Percentiles rank a stretch among this genome's conserved stretches.
Evolutionary conservation across 2,797 vertebrate genomes (phyloP).

Genomic region (Schizopygopsis pylzovi): DNA sequence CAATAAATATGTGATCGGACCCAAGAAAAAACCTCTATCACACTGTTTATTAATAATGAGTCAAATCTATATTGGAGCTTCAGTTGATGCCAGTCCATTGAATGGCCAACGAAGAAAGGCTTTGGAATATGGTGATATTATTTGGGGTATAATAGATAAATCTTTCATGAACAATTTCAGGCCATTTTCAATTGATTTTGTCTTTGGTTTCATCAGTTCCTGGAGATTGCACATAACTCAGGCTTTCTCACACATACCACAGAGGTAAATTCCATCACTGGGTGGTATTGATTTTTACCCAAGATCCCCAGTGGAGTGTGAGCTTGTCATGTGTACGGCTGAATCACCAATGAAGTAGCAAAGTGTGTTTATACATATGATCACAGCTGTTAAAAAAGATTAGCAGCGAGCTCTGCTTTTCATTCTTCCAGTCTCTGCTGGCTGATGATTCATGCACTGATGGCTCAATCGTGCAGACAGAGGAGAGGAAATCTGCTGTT

Average conservation of each 20-base stretch:
- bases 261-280: neutral
- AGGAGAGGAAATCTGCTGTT: constrained; percentile 29
- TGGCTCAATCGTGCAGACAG: constrained; percentile 8
- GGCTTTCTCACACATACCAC: neutral
- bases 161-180: neutral
- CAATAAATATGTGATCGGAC: constrained; percentile 2
- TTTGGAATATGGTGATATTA: neutral
- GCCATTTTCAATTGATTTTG: neutral
- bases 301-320: neutral
- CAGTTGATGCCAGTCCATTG: neutral
- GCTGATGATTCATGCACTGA: constrained; percentile 34
- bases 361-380: neutral
- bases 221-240: neutral
- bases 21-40: neutral
- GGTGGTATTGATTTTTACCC: constrained; percentile 22
- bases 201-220: neutral
- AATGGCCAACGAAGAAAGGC: neutral
- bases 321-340: neutral
- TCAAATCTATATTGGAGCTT: neutral
- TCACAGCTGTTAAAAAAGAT: constrained; percentile 39
- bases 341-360: constrained; percentile 17
- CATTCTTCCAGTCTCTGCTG: constrained; percentile 8
- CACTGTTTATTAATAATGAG: neutral
- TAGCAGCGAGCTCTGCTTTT: constrained; percentile 15
- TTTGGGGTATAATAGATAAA: neutral